Evolutionary conservation across 2,888 invertebrate genomes (phyloP).

Genomic region (Chorisops tibialis): DNA sequence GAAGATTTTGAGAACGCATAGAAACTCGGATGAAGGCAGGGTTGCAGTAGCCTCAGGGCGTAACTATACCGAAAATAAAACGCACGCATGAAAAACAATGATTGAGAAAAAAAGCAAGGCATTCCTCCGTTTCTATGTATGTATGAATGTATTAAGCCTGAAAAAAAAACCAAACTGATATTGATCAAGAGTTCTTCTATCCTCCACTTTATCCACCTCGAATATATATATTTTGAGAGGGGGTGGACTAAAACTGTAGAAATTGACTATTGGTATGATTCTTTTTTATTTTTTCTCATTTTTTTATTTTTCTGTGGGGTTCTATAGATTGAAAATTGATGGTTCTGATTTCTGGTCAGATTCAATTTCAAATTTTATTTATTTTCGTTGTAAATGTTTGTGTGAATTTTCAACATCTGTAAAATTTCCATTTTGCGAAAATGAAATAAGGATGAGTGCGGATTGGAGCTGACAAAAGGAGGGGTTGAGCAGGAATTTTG

Average conservation of each 20-base stretch:
- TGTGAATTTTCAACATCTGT: not conserved
- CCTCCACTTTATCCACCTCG: too few species aligned
- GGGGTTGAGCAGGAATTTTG: too few species aligned
- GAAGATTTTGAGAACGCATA: too few species aligned
- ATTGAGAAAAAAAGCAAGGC: not conserved
- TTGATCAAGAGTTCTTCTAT: too few species aligned
- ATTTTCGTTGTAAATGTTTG: not conserved
- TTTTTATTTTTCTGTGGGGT: not conserved
- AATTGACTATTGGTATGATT: too few species aligned
- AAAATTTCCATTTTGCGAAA: too few species aligned
- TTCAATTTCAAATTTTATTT: not conserved
- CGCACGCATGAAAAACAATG: constrained; percentile 8
- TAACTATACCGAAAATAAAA: constrained; percentile 16
- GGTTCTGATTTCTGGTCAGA: not conserved
- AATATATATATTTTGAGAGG: too few species aligned
- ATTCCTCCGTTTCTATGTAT: not conserved
- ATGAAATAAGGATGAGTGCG: too few species aligned
- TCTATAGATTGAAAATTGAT: not conserved
- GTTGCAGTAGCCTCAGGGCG: constrained; percentile 12
- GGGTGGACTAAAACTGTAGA: too few species aligned
- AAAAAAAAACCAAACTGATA: not conserved
- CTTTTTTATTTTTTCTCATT: too few species aligned
- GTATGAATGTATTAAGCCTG: not conserved
- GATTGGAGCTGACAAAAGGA: too few species aligned
- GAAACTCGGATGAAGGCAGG: constrained; percentile 11